A percentile compares a stretch with the other conserved stretches of the same genome.
These are phyloP conservation scores for Laupala kohalensis DNA, from an alignment of 1,140 invertebrate species.

Conservation along the genomic window DNA sequence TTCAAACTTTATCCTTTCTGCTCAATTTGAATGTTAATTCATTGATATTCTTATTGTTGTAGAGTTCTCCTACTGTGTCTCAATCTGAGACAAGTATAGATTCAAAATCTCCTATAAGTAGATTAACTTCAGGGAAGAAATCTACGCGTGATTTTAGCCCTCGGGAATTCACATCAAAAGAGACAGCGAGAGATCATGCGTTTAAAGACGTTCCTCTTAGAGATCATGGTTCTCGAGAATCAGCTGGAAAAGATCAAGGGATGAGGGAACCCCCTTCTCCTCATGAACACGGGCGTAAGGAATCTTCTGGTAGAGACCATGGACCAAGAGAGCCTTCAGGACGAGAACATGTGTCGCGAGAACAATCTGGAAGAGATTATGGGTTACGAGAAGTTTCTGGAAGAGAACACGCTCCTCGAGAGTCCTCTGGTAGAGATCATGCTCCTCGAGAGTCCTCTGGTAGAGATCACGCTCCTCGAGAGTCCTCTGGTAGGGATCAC, in stretches of 20 bases:
- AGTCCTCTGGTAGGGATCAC: background rate
- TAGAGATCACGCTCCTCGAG: background rate
- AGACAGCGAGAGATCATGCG: background rate
- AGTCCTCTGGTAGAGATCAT: background rate
- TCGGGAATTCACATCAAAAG: background rate
- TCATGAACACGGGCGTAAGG: background rate
- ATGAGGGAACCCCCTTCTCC: background rate
- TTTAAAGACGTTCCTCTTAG: background rate
- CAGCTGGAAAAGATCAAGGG: background rate
- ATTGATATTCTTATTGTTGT: background rate
- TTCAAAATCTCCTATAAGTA: background rate
- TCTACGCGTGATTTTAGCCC: background rate
- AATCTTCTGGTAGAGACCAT: background rate
- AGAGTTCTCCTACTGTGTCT: constrained; percentile 3
- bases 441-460: background rate
- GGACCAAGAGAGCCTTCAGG: background rate
- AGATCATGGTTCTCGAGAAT: background rate
- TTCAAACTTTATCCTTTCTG: background rate
- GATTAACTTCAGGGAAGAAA: constrained; percentile 4
- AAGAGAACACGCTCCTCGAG: background rate
- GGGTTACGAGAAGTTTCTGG: background rate
- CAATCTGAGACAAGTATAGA: constrained; percentile 4
- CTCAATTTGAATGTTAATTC: background rate
- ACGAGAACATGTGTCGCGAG: background rate
- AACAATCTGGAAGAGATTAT: background rate